phyloP scores from a whole-genome alignment of 2,888 invertebrate species.

The Cecidostiba fungosa region DNA sequence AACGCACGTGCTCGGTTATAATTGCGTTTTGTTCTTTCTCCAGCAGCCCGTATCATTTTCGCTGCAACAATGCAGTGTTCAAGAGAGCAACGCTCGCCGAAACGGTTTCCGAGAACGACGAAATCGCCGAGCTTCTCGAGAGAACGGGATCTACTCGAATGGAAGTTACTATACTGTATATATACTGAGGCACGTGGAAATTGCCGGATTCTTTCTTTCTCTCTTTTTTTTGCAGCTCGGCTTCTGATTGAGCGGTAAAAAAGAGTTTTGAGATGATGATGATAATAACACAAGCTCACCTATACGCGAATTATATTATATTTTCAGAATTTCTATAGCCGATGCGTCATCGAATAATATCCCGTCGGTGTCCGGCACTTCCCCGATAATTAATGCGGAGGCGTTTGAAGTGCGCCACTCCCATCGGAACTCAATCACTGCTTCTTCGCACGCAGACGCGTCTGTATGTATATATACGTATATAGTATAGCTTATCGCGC shows the following conservation, averaged over 20 bases:
- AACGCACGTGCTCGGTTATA: not conserved
- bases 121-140: conserved; percentile 26
- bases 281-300: too few relatives aligned
- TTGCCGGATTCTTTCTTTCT: not conserved
- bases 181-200: conserved; percentile 27
- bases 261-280: not conserved
- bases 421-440: conserved; percentile 77
- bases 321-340: not conserved
- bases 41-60: conserved; percentile 32
- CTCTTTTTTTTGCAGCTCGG: not conserved
- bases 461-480: not conserved
- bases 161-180: conserved; percentile 23
- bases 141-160: conserved; percentile 48
- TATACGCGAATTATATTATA: too few relatives aligned
- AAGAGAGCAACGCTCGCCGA: conserved; percentile 29
- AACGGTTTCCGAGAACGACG: conserved; percentile 56
- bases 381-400: conserved; percentile 75
- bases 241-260: conserved; percentile 47
- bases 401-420: conserved; percentile 77
- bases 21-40: conserved; percentile 36
- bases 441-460: conserved; percentile 6
- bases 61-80: not conserved
- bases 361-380: conserved; percentile 3
- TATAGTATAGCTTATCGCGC: conserved; percentile 70
- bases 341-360: not conserved